These are phyloP conservation scores for Pseudoatta argentina DNA, from an alignment of 1,140 invertebrate species.

Conservation along the genomic window DNA sequence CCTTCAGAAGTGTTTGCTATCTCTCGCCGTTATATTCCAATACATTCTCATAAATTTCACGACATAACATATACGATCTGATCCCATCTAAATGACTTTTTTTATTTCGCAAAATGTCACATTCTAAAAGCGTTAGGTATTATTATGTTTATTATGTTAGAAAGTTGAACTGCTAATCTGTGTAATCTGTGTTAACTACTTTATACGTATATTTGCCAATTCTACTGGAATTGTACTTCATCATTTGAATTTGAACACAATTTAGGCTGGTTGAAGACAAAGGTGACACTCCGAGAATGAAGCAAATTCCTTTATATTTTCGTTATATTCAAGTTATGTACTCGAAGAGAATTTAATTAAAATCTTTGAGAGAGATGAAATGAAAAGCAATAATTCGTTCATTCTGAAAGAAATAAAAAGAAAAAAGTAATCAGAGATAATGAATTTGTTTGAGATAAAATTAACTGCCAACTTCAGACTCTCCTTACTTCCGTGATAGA, in stretches of 20 bases:
- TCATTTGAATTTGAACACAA: conserved; percentile 17
- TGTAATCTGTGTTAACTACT: background rate
- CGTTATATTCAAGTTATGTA: background rate
- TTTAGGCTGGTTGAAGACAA: background rate
- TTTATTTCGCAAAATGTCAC: background rate
- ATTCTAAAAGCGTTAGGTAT: background rate
- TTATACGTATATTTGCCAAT: conserved; percentile 5
- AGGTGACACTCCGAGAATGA: background rate
- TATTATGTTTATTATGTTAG: background rate
- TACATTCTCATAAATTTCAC: background rate
- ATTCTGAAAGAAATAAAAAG: background rate
- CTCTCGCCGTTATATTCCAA: conserved; percentile 4
- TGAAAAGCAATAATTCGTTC: background rate
- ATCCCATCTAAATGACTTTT: background rate
- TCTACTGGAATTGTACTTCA: background rate
- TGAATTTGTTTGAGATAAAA: conserved; percentile 4
- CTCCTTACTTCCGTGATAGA: background rate
- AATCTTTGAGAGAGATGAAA: background rate
- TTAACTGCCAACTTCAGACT: background rate
- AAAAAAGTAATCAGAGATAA: conserved; percentile 9
- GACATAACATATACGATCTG: background rate
- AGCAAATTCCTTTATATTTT: background rate
- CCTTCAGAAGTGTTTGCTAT: conserved; percentile 69
- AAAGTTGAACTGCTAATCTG: background rate
- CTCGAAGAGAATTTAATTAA: conserved; percentile 16